Conservation (phyloP, 2,888 invertebrate genomes). For the Morinoia aosen region DNA sequence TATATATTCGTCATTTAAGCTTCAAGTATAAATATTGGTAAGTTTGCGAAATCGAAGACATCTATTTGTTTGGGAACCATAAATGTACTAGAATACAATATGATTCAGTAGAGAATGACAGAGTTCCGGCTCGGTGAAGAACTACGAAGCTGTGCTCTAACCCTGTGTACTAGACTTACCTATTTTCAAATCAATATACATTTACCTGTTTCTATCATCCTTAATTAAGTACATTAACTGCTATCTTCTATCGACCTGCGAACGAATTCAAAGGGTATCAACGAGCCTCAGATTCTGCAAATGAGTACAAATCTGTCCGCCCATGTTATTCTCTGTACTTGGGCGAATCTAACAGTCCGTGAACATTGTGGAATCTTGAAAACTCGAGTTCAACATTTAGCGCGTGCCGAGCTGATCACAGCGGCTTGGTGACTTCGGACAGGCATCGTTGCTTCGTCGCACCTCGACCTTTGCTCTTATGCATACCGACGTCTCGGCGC, state of each 20-base stretch:
- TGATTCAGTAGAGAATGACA: background rate
- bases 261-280: background rate
- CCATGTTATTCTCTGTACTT: background rate
- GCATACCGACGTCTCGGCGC: background rate
- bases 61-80: background rate
- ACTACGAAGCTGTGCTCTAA: background rate
- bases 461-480: conserved; percentile 27
- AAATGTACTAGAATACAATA: background rate
- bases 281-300: background rate
- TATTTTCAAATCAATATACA: background rate
- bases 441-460: background rate
- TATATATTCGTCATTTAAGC: background rate
- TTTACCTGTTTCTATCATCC: background rate
- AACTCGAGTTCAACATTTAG: background rate
- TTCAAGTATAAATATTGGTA: background rate
- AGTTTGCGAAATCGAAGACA: background rate
- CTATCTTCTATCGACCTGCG: background rate
- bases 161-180: too few relatives aligned
- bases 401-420: background rate
- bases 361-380: background rate
- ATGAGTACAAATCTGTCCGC: background rate
- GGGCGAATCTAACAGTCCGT: background rate
- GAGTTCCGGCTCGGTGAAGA: background rate
- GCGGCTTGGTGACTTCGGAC: background rate
- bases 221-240: background rate